phyloP scores from a whole-genome alignment of 2,888 invertebrate species.

The Lucinisca nassula region DNA sequence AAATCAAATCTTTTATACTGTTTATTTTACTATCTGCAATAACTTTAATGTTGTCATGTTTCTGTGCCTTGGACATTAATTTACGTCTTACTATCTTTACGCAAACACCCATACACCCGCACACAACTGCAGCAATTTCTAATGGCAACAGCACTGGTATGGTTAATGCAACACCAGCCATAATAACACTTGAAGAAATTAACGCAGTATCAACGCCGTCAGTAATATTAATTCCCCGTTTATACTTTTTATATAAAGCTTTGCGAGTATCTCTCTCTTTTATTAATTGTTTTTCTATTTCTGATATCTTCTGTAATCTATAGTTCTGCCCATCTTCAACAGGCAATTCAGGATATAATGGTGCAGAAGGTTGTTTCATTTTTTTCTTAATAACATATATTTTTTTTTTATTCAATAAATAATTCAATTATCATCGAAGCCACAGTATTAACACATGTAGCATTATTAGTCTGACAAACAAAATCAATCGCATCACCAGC shows the following conservation, averaged over 20 bases:
- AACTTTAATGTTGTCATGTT: neutral
- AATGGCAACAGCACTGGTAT: constrained; percentile 33
- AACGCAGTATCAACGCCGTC: constrained; percentile 50
- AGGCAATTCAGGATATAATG: no score
- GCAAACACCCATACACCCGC: neutral
- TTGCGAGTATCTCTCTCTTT: constrained; percentile 25
- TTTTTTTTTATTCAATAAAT: no score
- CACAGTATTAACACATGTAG: no score
- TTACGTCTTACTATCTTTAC: neutral
- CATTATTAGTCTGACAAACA: no score
- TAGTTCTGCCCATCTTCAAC: no score
- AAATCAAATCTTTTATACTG: neutral
- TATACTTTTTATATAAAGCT: constrained; percentile 48
- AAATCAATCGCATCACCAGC: no score
- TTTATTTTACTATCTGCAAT: neutral
- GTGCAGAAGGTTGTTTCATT: no score
- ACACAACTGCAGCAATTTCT: constrained; percentile 40
- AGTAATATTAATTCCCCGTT: constrained; percentile 22
- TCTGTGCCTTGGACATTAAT: neutral
- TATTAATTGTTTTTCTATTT: no score
- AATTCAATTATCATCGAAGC: no score
- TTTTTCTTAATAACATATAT: no score
- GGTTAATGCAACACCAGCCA: constrained; percentile 27
- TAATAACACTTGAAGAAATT: constrained; percentile 43
- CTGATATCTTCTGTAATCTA: no score